phyloP scores from a whole-genome alignment of 2,888 invertebrate species.

The Ichneumoninae sp. region DNA sequence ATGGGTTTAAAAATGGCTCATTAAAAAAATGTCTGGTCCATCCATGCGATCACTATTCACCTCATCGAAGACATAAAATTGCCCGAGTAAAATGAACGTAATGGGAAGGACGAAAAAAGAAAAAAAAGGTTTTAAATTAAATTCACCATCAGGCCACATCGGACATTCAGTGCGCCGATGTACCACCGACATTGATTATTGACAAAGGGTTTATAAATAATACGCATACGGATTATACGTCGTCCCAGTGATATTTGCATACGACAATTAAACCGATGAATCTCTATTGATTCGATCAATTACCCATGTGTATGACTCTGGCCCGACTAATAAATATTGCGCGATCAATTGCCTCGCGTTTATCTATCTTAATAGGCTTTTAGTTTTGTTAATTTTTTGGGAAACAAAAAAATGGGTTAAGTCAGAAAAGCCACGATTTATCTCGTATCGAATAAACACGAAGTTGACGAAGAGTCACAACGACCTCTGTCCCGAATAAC shows the following conservation, averaged over 20 bases:
- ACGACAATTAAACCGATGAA: background rate
- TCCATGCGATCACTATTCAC: no score
- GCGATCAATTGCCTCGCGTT: background rate
- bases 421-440: background rate
- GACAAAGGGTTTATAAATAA: constrained; percentile 21
- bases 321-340: background rate
- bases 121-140: background rate
- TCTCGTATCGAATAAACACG: background rate
- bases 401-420: background rate
- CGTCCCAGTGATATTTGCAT: background rate
- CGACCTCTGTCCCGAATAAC: background rate
- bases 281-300: constrained; percentile 1
- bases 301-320: background rate
- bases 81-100: background rate
- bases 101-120: constrained; percentile 25
- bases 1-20: no score
- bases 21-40: no score
- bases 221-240: background rate
- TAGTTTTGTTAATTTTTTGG: background rate
- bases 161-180: no score
- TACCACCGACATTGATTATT: background rate
- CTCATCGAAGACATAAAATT: background rate
- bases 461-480: background rate
- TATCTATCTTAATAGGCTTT: background rate
- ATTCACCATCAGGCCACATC: constrained; percentile 11